Conservation (phyloP, 35 echinoderm and acorn worm species). For the Apostichopus japonicus region DNA sequence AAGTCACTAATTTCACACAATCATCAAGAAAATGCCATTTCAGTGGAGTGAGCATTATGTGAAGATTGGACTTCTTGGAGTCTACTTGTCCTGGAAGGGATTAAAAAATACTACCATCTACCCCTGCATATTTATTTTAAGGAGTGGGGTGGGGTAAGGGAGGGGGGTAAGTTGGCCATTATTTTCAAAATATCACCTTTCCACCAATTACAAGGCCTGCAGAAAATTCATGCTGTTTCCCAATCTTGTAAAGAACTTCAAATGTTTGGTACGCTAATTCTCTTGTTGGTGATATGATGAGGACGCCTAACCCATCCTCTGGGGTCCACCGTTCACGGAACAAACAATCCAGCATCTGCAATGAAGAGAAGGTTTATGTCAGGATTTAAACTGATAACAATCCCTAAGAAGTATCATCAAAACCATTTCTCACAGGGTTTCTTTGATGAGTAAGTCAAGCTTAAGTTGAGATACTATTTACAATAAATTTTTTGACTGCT, state of each 20-base stretch:
- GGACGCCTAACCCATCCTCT: slow-evolving; percentile 83
- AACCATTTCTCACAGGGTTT: too few species aligned
- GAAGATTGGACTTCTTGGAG: too few species aligned
- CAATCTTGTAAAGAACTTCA: slow-evolving; percentile 94
- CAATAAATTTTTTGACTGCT: too few species aligned
- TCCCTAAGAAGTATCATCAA: not conserved
- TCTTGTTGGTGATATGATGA: slow-evolving; percentile 92
- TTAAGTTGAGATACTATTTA: too few species aligned
- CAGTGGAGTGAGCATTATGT: too few species aligned
- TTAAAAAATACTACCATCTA: too few species aligned
- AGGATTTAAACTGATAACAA: not conserved
- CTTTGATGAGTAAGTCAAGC: too few species aligned
- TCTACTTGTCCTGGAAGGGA: too few species aligned
- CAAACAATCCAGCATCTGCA: slow-evolving; percentile 88
- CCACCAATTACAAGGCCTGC: slow-evolving; percentile 93
- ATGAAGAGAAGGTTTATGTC: not conserved
- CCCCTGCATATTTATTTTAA: too few species aligned
- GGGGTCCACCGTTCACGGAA: slow-evolving; percentile 70
- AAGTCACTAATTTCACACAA: too few species aligned
- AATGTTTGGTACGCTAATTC: slow-evolving; percentile 97
- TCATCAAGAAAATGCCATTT: too few species aligned
- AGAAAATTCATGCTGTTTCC: slow-evolving; percentile 92
- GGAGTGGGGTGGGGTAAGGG: too few species aligned
- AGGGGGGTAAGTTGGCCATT: not conserved
- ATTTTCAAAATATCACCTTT: slow-evolving; percentile 63